phyloP scores from a whole-genome alignment of 2,113 vertebrate species.

The Pluvialis apricaria region DNA sequence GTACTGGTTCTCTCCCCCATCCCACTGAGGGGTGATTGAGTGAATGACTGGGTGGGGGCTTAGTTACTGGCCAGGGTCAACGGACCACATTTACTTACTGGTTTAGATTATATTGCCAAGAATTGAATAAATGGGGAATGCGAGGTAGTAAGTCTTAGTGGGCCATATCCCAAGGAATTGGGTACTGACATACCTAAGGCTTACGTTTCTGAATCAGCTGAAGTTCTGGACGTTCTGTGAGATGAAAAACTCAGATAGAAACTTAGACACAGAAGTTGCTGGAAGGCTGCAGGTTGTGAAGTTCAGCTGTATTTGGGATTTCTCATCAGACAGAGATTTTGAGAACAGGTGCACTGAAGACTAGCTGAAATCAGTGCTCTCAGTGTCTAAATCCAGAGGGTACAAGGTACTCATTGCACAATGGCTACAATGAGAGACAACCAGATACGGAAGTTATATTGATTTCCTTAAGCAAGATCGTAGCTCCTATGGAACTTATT shows the following conservation, averaged over 20 bases:
- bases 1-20: not conserved
- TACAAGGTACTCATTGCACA: not conserved
- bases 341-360: not conserved
- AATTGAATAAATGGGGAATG: not conserved
- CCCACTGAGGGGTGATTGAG: not conserved
- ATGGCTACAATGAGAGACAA: not conserved
- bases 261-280: not conserved
- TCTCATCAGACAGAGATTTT: not conserved
- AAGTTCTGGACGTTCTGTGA: not conserved
- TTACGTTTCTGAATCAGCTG: not conserved
- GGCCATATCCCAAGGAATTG: not conserved
- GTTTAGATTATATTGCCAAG: not conserved
- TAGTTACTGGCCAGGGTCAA: not conserved
- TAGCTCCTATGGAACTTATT: conserved; percentile 14
- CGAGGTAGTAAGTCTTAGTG: accelerated
- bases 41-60: not conserved
- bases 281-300: not conserved
- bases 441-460: not conserved
- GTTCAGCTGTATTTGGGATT: not conserved
- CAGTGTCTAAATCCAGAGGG: not conserved
- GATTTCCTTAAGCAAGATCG: not conserved
- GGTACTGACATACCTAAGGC: not conserved
- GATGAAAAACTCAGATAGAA: not conserved
- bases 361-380: not conserved
- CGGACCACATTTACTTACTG: not conserved